Evolutionary conservation across 2,888 invertebrate genomes (phyloP), one percentile per base, ranked within the genome.

Genomic region (Habrosyne pyritoides): DNA sequence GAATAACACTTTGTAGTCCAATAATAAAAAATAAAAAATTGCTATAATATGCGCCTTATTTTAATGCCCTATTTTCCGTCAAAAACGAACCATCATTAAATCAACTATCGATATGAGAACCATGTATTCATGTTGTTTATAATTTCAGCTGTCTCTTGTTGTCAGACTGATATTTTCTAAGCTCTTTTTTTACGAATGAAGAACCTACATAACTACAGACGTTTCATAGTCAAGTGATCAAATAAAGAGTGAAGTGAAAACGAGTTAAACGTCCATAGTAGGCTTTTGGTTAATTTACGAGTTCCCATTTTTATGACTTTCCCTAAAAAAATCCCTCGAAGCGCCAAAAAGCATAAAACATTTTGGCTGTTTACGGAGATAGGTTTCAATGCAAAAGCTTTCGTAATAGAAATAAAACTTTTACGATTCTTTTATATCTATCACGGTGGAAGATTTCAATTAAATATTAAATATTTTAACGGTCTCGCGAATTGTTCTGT

Each of bases 331-430:
- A 51, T 54, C 57, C 53, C 62, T 59, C 52, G 53, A 60, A 64
- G 63, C 54, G 53, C 54, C 53, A 55, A 66, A 59, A 66, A 54
- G 53, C 64, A 67, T 71, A 69, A 66, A 69, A 68, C 50, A 30
- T 26, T 59, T 42, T 52, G 53, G 63, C 59, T 60, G 56, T 65
- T 66, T 56, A 61, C 59, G 64, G 55, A 61, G 59, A 53, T 61
- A 62, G 26, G 59, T 60, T 65, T 62, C 67, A 71, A 69, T 67
- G 67, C 62, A 71, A 61, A 53, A 62, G 59, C 65, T 64, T 59
- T 55, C 56, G 63, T 65, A 64, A 65, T 61, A 63, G 52, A 67
- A 66, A 71, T 73, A 70, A 70, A 72, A 69, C 47, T 60, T 73
- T 73, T 64, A 73, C 60, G 66, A 63, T 57, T 53, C 46, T 53